A percentile compares a stretch with the other conserved stretches of the same genome.
phyloP scores from a whole-genome alignment of 2,797 vertebrate species.

The Crypturellus tataupa region DNA sequence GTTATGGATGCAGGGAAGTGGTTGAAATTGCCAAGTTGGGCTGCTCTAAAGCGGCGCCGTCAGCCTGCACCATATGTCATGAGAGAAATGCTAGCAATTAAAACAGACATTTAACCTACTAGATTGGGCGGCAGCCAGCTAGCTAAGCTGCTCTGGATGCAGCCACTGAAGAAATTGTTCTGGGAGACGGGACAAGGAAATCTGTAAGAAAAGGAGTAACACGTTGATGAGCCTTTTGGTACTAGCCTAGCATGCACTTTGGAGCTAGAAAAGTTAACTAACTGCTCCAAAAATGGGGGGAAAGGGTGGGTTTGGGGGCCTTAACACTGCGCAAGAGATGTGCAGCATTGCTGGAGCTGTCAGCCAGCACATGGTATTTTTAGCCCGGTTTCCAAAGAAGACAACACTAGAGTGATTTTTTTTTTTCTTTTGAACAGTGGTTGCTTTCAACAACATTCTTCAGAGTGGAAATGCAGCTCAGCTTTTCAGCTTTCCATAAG shows the following conservation, averaged over 20 bases:
- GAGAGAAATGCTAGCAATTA: not conserved
- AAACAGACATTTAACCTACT: not conserved
- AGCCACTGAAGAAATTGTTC: not conserved
- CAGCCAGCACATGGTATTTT: not conserved
- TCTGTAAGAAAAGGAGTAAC: not conserved
- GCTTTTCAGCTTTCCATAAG: fast-evolving
- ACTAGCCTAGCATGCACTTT: not conserved
- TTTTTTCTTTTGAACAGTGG: not conserved
- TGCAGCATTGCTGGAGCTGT: not conserved
- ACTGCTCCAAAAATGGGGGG: not conserved
- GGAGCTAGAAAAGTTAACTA: not conserved
- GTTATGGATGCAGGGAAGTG: not conserved
- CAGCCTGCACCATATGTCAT: not conserved
- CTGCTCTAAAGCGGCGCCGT: not conserved
- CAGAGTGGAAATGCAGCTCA: not conserved
- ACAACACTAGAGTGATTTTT: not conserved
- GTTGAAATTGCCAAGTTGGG: not conserved
- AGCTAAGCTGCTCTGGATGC: not conserved
- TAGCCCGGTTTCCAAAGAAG: slow-evolving; percentile 25
- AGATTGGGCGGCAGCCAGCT: not conserved
- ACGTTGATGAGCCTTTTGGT: not conserved
- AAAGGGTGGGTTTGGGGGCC: not conserved
- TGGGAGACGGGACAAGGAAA: not conserved
- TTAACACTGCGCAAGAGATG: not conserved
- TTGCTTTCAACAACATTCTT: not conserved